Conservation (phyloP, 2,888 invertebrate species). For the Sminthurinus aureus region DNA sequence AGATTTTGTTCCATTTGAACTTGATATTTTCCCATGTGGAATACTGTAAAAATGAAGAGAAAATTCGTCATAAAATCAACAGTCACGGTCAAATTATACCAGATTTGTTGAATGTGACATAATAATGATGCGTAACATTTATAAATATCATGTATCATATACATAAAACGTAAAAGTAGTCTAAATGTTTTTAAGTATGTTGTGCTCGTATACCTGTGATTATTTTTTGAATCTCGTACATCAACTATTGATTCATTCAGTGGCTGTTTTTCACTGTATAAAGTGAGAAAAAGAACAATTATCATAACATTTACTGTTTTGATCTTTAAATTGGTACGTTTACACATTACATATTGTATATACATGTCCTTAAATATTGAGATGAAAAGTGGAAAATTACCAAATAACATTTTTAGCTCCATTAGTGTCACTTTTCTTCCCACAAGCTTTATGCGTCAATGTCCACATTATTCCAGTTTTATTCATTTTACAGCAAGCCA, state of each 20-base stretch:
- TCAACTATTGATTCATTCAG: slow-evolving; percentile 39
- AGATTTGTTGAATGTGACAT: neutral
- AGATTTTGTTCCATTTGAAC: neutral
- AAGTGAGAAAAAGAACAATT: neutral
- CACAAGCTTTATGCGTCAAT: slow-evolving; percentile 43
- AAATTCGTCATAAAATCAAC: neutral
- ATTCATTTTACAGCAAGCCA: slow-evolving; percentile 78
- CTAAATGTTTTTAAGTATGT: neutral
- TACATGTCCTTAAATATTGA: neutral
- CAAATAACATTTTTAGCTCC: slow-evolving; percentile 34
- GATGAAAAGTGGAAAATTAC: slow-evolving; percentile 24
- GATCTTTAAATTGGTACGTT: neutral
- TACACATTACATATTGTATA: neutral
- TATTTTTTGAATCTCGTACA: slow-evolving; percentile 26
- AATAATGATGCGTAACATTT: too few relatives aligned
- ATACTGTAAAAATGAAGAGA: neutral
- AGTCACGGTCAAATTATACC: neutral
- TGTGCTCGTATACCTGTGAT: neutral
- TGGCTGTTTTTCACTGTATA: slow-evolving; percentile 51
- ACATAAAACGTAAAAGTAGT: neutral
- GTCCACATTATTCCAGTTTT: slow-evolving; percentile 65
- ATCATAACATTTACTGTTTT: neutral
- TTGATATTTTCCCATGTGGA: slow-evolving; percentile 1
- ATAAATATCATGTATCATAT: neutral
- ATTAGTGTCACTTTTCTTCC: slow-evolving; percentile 44